phyloP scores from a whole-genome alignment of 2,113 vertebrate genomes.

The Caranx melampygus region DNA sequence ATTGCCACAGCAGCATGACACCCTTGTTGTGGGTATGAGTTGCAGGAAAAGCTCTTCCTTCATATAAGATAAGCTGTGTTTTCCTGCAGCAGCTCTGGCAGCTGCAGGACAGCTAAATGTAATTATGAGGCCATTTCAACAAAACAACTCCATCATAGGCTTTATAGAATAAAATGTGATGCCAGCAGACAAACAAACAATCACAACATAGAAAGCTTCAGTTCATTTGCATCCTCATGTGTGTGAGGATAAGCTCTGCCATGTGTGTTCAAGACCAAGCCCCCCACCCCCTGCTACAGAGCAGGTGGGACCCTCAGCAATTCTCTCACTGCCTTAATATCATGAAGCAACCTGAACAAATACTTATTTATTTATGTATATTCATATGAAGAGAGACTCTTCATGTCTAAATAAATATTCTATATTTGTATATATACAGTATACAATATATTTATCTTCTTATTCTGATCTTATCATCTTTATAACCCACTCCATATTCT shows the following conservation, averaged over 20 bases:
- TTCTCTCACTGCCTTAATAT: conserved; percentile 24
- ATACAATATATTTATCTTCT: too few species aligned
- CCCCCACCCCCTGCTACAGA: not conserved
- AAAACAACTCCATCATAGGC: conserved; percentile 5
- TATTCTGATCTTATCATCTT: too few species aligned
- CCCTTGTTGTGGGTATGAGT: not conserved
- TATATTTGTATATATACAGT: too few species aligned
- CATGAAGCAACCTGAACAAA: not conserved
- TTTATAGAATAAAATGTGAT: not conserved
- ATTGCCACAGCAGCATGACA: not conserved
- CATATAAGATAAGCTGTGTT: conserved; percentile 5
- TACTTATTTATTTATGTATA: conserved; percentile 8
- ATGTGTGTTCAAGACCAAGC: not conserved
- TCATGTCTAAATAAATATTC: too few species aligned
- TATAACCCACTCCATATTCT: too few species aligned
- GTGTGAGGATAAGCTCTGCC: too few species aligned
- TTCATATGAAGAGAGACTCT: too few species aligned
- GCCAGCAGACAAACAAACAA: conserved; percentile 20
- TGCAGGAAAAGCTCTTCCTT: not conserved
- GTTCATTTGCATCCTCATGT: not conserved
- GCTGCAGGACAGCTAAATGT: not conserved
- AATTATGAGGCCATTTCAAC: conserved; percentile 13
- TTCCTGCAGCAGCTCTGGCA: conserved; percentile 3
- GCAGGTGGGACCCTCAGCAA: conserved; percentile 24
- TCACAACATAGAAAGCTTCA: not conserved